phyloP scores from a whole-genome alignment of 2,888 invertebrate species.

The Pseudococcus viburni region DNA sequence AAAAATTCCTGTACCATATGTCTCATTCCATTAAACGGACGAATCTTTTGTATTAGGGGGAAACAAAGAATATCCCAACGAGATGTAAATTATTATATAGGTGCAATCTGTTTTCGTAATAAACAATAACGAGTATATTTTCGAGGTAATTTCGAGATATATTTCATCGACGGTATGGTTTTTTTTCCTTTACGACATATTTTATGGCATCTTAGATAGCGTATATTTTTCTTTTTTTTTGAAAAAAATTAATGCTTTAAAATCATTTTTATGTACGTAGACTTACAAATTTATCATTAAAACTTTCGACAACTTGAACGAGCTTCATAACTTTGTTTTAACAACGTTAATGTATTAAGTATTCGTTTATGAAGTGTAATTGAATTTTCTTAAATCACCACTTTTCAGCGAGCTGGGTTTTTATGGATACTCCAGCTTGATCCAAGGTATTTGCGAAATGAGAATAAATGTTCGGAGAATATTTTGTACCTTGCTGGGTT shows the following conservation, averaged over 20 bases:
- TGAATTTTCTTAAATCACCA: conserved; percentile 14
- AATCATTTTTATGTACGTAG: conserved; percentile 19
- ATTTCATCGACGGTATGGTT: neutral
- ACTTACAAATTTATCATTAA: conserved; percentile 5
- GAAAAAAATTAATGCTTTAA: neutral
- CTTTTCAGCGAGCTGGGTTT: neutral
- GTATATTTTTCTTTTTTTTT: conserved; percentile 7
- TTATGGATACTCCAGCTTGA: neutral
- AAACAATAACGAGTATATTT: conserved; percentile 16
- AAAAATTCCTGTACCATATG: neutral
- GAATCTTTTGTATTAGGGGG: neutral
- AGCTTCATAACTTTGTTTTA: conserved; percentile 17
- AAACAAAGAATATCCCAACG: neutral
- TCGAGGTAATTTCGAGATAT: conserved; percentile 8
- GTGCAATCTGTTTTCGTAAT: conserved; percentile 32
- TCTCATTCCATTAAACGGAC: neutral
- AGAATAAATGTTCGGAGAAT: neutral
- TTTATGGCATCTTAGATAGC: conserved; percentile 5
- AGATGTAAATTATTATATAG: conserved; percentile 1
- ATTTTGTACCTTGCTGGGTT: neutral
- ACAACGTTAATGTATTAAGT: conserved; percentile 30
- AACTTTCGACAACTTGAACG: conserved; percentile 15
- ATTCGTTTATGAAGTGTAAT: conserved; percentile 45
- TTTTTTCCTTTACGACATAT: conserved; percentile 21
- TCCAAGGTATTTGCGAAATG: neutral